Evolutionary conservation across 2,888 invertebrate genomes (phyloP), one percentile per base, ranked within the genome.

Genomic region (Agrochola circellaris): DNA sequence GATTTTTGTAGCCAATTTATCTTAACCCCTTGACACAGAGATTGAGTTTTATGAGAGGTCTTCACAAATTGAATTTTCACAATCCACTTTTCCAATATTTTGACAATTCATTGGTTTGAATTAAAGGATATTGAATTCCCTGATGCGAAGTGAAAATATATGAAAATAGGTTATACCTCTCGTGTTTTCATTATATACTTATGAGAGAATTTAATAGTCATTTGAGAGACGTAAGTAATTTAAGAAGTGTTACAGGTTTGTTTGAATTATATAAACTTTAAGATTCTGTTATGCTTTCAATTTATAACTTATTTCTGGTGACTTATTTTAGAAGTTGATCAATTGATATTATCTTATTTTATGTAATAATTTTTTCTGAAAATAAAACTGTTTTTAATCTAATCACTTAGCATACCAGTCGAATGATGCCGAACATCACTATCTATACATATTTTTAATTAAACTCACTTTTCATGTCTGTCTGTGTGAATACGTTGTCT

Each of bases 21-120:
- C 58, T 26, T 77, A 86, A 83, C 45, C 67, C 23, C 23, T 62
- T 20, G 20, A 34, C 15, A 23, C 11, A 74, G 34, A 61, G 62
- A 77, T 71, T 77, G 64, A 72, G 26, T 48, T 20, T 48, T 2
- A 30, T 9, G 13, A 66, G 34, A 75, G 85, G 4, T 85, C 85
- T 82, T 64, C 11, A n/a, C 11, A 77, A 9, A 74, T 45, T 89
- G 86, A 86, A 56, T 15, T 67, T 64, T 77, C 54, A 73, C 56
- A 80, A 67, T 82, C 64, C 66, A 83, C n/a, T 72, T 80, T 81
- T 79, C 69, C 77, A 54, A 54, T 54, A 54, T 54, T 90, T 89
- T 82, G 88, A 88, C 88, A 88, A 90, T 78, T 88, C 90, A 90
- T 45, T 90, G 90, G 23, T 68, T 79, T 76, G 88, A 79, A 85